phyloP scores from a whole-genome alignment of 2,888 invertebrate species.

The Portevinia maculata region DNA sequence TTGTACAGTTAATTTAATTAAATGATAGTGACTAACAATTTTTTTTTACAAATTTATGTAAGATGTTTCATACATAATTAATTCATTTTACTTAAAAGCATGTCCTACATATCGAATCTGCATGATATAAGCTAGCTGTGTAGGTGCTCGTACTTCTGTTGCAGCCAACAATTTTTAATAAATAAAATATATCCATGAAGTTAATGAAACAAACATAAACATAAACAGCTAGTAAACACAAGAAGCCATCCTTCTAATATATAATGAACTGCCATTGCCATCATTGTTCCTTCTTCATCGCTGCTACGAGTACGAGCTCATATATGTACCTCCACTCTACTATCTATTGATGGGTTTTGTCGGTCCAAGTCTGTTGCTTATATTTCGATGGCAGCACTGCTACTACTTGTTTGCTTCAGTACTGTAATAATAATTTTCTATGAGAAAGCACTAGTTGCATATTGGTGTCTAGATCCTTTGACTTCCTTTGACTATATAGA shows the following conservation, averaged over 20 bases:
- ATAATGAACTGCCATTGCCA: slow-evolving; percentile 60
- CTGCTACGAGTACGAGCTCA: background rate
- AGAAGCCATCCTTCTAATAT: slow-evolving; percentile 50
- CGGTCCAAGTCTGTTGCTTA: slow-evolving; percentile 48
- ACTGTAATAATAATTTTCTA: slow-evolving; percentile 66
- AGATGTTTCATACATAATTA: no score
- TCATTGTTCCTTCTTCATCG: slow-evolving; percentile 19
- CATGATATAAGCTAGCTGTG: background rate
- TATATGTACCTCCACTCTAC: slow-evolving; percentile 23
- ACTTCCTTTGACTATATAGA: background rate
- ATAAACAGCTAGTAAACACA: slow-evolving; percentile 53
- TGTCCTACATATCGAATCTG: background rate
- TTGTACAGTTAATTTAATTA: no score
- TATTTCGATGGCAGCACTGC: slow-evolving; percentile 27
- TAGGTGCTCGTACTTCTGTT: background rate
- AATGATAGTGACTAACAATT: no score
- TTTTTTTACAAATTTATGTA: no score
- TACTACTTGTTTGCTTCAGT: slow-evolving; percentile 6
- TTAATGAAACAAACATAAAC: slow-evolving; percentile 70
- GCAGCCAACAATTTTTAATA: slow-evolving; percentile 48
- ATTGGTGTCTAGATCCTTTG: slow-evolving; percentile 34
- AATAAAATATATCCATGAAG: slow-evolving; percentile 59
- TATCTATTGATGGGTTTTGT: background rate
- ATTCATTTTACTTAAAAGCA: no score
- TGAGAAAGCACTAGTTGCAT: slow-evolving; percentile 70